Conservation (phyloP, 2,113 vertebrate genomes). For the Microtus pennsylvanicus region DNA sequence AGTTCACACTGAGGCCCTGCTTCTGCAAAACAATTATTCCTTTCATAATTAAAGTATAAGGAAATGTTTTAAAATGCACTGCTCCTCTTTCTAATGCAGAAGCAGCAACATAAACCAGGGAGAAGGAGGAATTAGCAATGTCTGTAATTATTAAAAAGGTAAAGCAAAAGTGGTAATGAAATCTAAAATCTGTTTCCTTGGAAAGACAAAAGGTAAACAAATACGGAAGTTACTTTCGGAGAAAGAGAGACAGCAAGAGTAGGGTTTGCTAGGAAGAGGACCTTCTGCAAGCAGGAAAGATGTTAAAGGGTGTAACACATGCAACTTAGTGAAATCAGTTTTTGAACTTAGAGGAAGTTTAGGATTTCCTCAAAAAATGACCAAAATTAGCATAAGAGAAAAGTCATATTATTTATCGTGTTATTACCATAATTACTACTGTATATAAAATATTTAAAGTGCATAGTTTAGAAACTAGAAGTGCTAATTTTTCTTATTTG, state of each 20-base stretch:
- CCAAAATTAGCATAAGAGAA: slow-evolving; percentile 24
- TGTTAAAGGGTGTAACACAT: neutral
- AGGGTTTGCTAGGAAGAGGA: neutral
- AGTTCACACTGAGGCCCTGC: neutral
- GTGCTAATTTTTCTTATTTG: neutral
- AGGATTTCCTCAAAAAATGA: slow-evolving; percentile 36
- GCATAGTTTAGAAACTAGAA: neutral
- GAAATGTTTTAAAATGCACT: neutral
- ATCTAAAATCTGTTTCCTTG: neutral
- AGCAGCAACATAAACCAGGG: neutral
- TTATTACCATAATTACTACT: neutral
- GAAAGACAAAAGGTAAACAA: neutral
- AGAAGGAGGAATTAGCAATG: neutral
- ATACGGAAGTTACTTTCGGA: neutral
- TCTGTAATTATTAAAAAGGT: slow-evolving; percentile 31
- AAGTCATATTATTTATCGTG: neutral
- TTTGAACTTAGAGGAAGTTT: neutral
- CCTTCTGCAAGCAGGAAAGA: neutral
- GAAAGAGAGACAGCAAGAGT: neutral
- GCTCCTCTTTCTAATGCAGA: neutral
- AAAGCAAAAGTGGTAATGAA: neutral
- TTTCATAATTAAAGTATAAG: neutral
- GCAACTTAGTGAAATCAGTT: neutral
- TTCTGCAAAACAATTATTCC: neutral
- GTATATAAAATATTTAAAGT: neutral